Evolutionary conservation across 2,888 invertebrate species (phyloP).

Genomic region (Latheticus oryzae): DNA sequence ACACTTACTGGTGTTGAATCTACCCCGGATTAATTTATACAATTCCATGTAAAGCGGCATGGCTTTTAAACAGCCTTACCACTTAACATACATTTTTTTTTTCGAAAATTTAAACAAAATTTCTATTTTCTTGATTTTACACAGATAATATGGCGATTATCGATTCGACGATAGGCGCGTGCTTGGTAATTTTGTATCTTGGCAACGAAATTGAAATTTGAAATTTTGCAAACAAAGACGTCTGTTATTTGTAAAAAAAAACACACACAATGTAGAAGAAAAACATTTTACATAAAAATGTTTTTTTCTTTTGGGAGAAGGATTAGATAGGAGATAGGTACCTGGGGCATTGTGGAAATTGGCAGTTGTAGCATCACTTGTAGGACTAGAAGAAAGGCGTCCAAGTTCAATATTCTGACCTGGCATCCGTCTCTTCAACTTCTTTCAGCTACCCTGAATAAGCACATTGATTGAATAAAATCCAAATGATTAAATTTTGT

Average conservation of each 20-base stretch:
- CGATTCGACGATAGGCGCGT: constrained; percentile 26
- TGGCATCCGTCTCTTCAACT: constrained; percentile 57
- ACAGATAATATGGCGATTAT: constrained; percentile 10
- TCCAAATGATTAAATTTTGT: constrained; percentile 15
- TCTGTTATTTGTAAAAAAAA: too few relatives aligned
- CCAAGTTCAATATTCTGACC: constrained; percentile 60
- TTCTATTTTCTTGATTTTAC: constrained; percentile 10
- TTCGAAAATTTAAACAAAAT: constrained; percentile 5
- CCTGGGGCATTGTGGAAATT: constrained; percentile 48
- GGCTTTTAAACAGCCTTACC: too few relatives aligned
- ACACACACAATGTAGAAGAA: too few relatives aligned
- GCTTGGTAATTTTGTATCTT: constrained; percentile 10
- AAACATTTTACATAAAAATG: too few relatives aligned
- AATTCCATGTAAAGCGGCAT: constrained; percentile 51
- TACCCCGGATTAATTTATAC: constrained; percentile 43
- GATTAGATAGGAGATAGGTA: constrained; percentile 44
- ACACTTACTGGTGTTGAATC: constrained; percentile 51
- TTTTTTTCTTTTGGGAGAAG: too few relatives aligned
- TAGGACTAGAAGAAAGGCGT: constrained; percentile 53
- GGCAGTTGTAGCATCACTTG: constrained; percentile 44
- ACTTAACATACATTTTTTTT: constrained; percentile 32
- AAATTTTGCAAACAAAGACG: constrained; percentile 10
- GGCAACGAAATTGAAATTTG: constrained; percentile 7
- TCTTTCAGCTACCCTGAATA: constrained; percentile 51
- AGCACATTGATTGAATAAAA: too few relatives aligned